Conservation (phyloP, 2,888 invertebrate species). For the Pegoplata infirma region DNA sequence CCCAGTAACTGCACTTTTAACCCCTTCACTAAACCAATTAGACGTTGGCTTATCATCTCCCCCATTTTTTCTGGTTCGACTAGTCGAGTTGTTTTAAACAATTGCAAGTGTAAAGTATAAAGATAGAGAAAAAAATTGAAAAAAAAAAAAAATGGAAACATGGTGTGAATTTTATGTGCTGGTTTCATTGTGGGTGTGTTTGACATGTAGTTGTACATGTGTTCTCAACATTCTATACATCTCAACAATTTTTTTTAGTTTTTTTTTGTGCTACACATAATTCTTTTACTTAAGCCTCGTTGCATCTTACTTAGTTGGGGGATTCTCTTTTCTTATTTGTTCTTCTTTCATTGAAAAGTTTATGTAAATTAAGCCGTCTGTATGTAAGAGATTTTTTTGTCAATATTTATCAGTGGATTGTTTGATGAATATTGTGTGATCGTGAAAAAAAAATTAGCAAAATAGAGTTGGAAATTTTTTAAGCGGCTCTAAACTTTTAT, state of each 20-base stretch:
- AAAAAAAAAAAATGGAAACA: conserved; percentile 16
- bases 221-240: conserved; percentile 54
- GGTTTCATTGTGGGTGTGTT: conserved; percentile 59
- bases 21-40: conserved; percentile 34
- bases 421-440: too few relatives aligned
- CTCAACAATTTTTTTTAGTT: conserved; percentile 41
- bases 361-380: conserved; percentile 60
- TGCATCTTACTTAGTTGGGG: conserved; percentile 46
- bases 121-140: background rate
- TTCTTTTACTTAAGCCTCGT: conserved; percentile 54
- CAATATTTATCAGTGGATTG: too few relatives aligned
- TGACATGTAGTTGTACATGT: conserved; percentile 60
- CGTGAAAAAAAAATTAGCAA: too few relatives aligned
- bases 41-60: conserved; percentile 47
- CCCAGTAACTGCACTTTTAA: conserved; percentile 44
- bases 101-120: background rate
- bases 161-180: conserved; percentile 52
- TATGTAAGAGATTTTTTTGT: too few relatives aligned
- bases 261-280: conserved; percentile 45
- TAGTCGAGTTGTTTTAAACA: conserved; percentile 22
- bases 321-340: conserved; percentile 7
- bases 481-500: too few relatives aligned
- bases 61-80: conserved; percentile 41
- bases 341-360: conserved; percentile 34
- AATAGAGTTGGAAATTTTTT: too few relatives aligned